phyloP scores from a whole-genome alignment of 2,888 invertebrate genomes.

The Mesochorus sp. region DNA sequence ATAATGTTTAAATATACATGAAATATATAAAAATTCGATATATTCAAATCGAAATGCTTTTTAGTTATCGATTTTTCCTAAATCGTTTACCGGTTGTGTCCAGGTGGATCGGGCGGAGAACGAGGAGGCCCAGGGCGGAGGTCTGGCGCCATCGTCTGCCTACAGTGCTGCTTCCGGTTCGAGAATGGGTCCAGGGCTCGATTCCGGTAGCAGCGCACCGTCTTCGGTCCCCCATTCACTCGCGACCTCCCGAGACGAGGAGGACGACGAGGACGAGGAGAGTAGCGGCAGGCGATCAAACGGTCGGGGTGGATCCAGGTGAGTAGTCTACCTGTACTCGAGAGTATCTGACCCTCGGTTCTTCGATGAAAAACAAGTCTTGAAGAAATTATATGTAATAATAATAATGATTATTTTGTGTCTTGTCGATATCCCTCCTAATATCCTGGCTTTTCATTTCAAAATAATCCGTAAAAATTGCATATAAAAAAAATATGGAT shows the following conservation, averaged over 20 bases:
- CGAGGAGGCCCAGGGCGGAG: conserved; percentile 78
- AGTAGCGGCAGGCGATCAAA: conserved; percentile 77
- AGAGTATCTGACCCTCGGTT: background rate
- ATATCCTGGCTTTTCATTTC: conserved; percentile 1
- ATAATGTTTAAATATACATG: too few species aligned
- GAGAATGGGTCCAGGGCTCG: conserved; percentile 80
- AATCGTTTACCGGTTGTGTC: too few species aligned
- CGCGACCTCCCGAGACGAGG: conserved; percentile 88
- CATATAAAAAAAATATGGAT: too few species aligned
- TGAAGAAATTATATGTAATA: background rate
- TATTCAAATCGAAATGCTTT: too few species aligned
- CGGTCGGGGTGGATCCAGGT: conserved; percentile 79
- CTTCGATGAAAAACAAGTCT: background rate
- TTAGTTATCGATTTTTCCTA: background rate
- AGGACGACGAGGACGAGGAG: conserved; percentile 84
- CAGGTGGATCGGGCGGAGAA: conserved; percentile 81
- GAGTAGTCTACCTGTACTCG: conserved; percentile 60
- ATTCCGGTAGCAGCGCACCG: conserved; percentile 80
- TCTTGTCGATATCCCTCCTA: background rate
- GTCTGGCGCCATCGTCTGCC: conserved; percentile 75
- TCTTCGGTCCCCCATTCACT: conserved; percentile 83
- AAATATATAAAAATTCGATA: too few species aligned
- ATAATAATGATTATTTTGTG: background rate
- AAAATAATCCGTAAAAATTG: background rate
- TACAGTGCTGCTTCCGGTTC: conserved; percentile 77